Evolutionary conservation across 2,888 invertebrate genomes (phyloP).

Genomic region (Oscheius sp.): DNA sequence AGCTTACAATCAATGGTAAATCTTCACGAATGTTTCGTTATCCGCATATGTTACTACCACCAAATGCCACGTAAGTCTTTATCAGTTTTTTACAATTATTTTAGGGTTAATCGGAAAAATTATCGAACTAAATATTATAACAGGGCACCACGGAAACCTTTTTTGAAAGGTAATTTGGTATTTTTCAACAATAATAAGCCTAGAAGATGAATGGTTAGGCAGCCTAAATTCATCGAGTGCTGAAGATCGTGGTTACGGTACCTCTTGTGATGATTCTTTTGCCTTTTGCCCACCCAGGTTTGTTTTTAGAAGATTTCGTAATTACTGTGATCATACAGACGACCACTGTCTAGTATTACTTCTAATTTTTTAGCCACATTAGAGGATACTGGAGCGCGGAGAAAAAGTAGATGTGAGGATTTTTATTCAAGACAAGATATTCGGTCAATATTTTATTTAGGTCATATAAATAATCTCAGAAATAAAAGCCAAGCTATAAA

Average conservation of each 20-base stretch:
- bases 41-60: neutral
- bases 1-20: neutral
- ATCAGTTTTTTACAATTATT: neutral
- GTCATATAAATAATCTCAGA: neutral
- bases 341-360: neutral
- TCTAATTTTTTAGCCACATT: constrained; percentile 6
- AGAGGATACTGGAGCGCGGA: neutral
- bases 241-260: neutral
- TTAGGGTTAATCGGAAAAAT: neutral
- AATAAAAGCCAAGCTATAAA: neutral
- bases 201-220: neutral
- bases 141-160: neutral
- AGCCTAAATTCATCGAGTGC: neutral
- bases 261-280: neutral
- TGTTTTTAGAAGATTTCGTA: neutral
- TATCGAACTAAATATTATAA: no score
- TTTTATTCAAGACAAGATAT: neutral
- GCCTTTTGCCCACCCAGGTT: neutral
- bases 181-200: neutral
- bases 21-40: neutral
- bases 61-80: neutral
- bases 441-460: neutral
- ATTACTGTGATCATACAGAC: neutral
- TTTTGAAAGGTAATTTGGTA: neutral
- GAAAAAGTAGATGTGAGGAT: neutral